phyloP scores from a whole-genome alignment of 2,888 invertebrate species.

The Congeria kusceri region DNA sequence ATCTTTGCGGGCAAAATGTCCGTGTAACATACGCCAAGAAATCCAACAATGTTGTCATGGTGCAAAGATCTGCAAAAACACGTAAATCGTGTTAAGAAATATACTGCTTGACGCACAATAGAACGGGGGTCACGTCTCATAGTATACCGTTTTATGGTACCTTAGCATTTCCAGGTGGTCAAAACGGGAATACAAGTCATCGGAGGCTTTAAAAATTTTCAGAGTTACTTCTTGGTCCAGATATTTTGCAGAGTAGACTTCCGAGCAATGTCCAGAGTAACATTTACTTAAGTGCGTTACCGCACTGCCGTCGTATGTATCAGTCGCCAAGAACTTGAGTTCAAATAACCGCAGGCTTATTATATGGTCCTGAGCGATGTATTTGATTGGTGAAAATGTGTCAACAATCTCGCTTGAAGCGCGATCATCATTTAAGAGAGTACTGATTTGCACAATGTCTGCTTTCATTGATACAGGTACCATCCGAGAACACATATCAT shows the following conservation, averaged over 20 bases:
- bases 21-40: not conserved
- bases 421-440: conserved; percentile 48
- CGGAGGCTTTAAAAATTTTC: conserved; percentile 25
- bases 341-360: conserved; percentile 31
- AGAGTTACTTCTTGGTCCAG: conserved; percentile 37
- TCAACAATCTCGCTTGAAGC: conserved; percentile 36
- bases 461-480: conserved; percentile 56
- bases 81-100: no score
- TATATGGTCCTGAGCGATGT: conserved; percentile 23
- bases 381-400: conserved; percentile 44
- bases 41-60: not conserved
- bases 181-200: no score
- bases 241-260: conserved; percentile 30
- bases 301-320: conserved; percentile 9
- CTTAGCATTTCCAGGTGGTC: no score
- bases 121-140: no score
- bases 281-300: conserved; percentile 19
- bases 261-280: conserved; percentile 49
- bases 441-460: conserved; percentile 38
- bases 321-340: conserved; percentile 35
- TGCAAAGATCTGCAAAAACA: not conserved
- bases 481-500: conserved; percentile 41
- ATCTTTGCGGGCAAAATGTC: not conserved
- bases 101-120: no score
- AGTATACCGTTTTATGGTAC: no score